phyloP scores from a whole-genome alignment of 2,113 vertebrate genomes.

The Empidonax alnorum region DNA sequence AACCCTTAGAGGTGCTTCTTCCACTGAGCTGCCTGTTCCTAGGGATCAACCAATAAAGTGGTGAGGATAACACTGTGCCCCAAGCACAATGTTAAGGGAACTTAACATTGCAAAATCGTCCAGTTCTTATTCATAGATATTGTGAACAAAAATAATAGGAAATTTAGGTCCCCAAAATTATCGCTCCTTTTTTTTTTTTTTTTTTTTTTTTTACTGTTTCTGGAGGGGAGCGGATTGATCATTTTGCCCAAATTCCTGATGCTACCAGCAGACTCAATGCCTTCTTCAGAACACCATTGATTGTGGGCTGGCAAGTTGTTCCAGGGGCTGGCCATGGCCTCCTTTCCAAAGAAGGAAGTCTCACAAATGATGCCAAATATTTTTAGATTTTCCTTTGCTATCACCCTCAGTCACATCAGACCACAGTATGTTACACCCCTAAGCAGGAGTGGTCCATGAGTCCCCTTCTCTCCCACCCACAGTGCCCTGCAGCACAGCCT shows the following conservation, averaged over 20 bases:
- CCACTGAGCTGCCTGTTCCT: background rate
- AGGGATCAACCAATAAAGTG: background rate
- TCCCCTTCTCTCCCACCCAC: background rate
- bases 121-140: background rate
- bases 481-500: rapidly evolving
- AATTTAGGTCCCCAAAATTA: background rate
- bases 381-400: background rate
- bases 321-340: background rate
- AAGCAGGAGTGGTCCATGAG: background rate
- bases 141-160: background rate
- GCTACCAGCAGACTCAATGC: rapidly evolving
- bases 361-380: background rate
- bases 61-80: background rate
- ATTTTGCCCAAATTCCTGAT: background rate
- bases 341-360: background rate
- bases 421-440: rapidly evolving
- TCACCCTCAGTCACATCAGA: no score
- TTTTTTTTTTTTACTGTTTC: background rate
- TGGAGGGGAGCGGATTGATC: rapidly evolving
- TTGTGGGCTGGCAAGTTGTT: background rate
- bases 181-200: background rate
- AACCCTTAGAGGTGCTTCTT: background rate
- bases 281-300: rapidly evolving
- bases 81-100: background rate
- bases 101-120: rapidly evolving